Conservation (phyloP, 2,888 invertebrate species). For the Phaedon cochleariae region DNA sequence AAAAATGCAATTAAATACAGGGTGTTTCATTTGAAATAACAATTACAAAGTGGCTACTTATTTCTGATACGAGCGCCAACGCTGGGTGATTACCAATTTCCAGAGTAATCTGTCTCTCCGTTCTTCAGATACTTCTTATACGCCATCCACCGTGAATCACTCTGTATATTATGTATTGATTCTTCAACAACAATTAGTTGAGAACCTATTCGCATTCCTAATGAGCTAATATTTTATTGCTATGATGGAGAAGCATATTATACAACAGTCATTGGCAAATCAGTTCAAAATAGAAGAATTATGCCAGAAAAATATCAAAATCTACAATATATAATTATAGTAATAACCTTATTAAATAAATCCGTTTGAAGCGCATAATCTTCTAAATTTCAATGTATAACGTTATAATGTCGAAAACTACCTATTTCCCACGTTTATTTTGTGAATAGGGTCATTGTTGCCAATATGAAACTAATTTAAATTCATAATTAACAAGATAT, state of each 20-base stretch:
- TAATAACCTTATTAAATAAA: constrained; percentile 8
- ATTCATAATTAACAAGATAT: background rate
- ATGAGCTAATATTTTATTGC: background rate
- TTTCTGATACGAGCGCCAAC: too few relatives aligned
- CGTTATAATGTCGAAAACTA: constrained; percentile 1
- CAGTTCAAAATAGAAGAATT: background rate
- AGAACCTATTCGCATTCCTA: too few relatives aligned
- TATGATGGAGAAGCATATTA: background rate
- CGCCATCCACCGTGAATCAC: too few relatives aligned
- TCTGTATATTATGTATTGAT: too few relatives aligned
- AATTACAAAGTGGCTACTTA: too few relatives aligned
- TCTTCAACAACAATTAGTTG: too few relatives aligned
- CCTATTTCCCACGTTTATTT: constrained; percentile 3
- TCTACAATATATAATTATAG: background rate
- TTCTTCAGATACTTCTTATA: too few relatives aligned
- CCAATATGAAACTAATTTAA: background rate
- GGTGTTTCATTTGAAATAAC: too few relatives aligned
- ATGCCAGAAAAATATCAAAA: background rate
- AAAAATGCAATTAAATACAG: too few relatives aligned
- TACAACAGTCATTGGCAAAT: background rate
- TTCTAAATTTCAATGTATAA: background rate
- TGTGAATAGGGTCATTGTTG: background rate
- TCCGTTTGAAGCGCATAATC: background rate
- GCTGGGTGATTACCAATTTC: too few relatives aligned
- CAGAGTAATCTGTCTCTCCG: too few relatives aligned